Evolutionary conservation across 2,888 invertebrate genomes (phyloP), one percentile per base, ranked within the genome.

Genomic region (Ophraella communa): DNA sequence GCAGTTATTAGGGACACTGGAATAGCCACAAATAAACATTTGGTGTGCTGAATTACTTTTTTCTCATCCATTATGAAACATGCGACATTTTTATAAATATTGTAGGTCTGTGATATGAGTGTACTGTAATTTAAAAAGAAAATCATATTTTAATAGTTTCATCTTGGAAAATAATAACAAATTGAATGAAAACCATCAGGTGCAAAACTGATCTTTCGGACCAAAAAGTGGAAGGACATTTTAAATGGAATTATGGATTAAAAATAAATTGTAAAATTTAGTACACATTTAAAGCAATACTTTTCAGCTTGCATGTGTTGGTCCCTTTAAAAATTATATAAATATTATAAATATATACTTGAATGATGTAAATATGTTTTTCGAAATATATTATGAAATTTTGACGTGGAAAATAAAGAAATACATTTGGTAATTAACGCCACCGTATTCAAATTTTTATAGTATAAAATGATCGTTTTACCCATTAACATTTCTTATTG

Each of bases 51-150:
- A 17, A 39, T 17, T 39, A 49, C 23, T 14, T 24, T 33, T 35
- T 56, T 45, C 42, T 45, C 45, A 18, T 45, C 45, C 8, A 17
- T 59, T 35, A 17, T n/a, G 39, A 35, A 45, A 21, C 53, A 51
- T 52, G 30, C 59, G 52, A 49, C 65, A 17, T 64, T 59, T 67
- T 72, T 76, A 70, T 77, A 76, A 79, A 79, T 81, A 80, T 80
- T 80, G 83, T 83, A 83, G 83, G 79, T 80, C 83, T 83, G 83
- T 83, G 83, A 83, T 83, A 83, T 82, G 80, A 77, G 79, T 82
- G 81, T 82, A 79, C 78, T 77, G 79, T 78, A 77, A 78, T 77
- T 76, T 77, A 76, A 73, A 60, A 72, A 72, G 73, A 74, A 71
- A 72, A 73, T 74, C 71, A 77, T 78, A 74, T 77, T 76, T 78